Evolutionary conservation across 2,113 vertebrate genomes (phyloP), one percentile per base, ranked within the genome.

Genomic region (Edolisoma coerulescens): DNA sequence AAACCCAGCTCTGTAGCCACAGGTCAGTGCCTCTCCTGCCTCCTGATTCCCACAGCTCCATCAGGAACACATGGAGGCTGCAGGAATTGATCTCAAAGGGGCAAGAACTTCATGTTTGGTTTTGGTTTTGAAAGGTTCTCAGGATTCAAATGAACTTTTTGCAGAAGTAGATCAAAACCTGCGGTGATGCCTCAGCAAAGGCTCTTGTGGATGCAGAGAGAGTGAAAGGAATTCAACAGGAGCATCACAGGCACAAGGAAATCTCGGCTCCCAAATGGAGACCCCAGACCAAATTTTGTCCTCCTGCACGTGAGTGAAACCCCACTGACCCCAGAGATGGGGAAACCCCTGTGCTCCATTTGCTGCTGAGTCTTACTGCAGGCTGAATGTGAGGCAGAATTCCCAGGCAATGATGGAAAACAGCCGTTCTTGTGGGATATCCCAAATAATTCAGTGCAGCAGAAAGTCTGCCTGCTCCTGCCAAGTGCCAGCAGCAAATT

Each of bases 21-120:
- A 4, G 28, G 16, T 65, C 41, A 53, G 37, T 8, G 52, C 4
- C 9, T 37, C 41, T 27, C 17, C 42, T 52, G 42, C 35, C 39
- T 23, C 24, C 8, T 49, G 41, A 53, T 11, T 33, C 63, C 50
- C 67, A 6, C n/a, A 56, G 33, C 75, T 85, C 79, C 39, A 6
- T 4, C 27, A 3, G 0, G 7, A 82, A 39, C 68, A 57, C 69
- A 41, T 2, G 13, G 37, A 53, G 12, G 60, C 18, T 47, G 23
- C 39, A 63, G n/a, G 44, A 70, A 63, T 64, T 63, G 2, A 54
- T 35, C 35, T 20, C 35, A 6, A 16, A 23, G 15, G 11, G 5
- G 7, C 18, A 7, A 13, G 16, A 60, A 22, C 24, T 69, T 45
- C 22, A 5, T 1, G 0, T 44, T 26, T 41, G 10, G 3, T 4